Base-by-base conservation (phyloP, 53 echinoderm and acorn worm genomes). In the Glandiceps talaboti region DNA sequence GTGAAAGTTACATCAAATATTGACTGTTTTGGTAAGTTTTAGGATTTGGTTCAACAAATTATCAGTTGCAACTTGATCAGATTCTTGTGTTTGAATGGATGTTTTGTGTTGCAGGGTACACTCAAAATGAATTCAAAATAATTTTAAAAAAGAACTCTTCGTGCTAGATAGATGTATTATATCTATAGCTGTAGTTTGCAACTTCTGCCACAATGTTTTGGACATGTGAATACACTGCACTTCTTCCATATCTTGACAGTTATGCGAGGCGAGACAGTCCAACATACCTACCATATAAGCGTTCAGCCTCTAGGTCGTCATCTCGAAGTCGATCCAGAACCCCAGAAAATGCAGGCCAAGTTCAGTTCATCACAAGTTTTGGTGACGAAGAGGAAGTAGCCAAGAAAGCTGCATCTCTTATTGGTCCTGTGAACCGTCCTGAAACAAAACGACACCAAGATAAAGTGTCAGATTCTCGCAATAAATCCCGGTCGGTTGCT, bases 341-440 rank as follows among this genome's bases (percentile, higher is more conserved):
- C 26, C 93, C 99, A 10, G 93, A 88, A 73, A 90, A 91, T 74
- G 79, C 91, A 0, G 99, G 99, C 84, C 89, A 93, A 79, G 93
- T 99, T 76, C 91, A 92, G 74, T 99, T 99, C 93, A 99, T 99
- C 84, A 99, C 99, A 78, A 99, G 99, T 85, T 99, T 99, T 64
- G 99, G 99, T 25, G 91, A 89, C 28, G 99, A 91, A 0, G 88
- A 89, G 25, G 89, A 90, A 27, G 87, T 85, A 20, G 82, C 73
- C 75, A 84, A 75, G 81, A 26, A 82, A 26, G 29, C 84, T 0
- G 32, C 87, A 29, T 26, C 64, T 76, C 30, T 77, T 87, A 26
- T 88, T 88, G 79, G 80, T 85, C 27, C 80, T 81, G 73, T 90
- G 87, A 76, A n/a, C 75, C 85, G 25, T 74, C 82, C 75, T 75